Percentiles rank a stretch among this genome's conserved stretches.
These are phyloP conservation scores for Macropus fuliginosus DNA, from an alignment of 2,797 vertebrate species.

Conservation along the genomic window DNA sequence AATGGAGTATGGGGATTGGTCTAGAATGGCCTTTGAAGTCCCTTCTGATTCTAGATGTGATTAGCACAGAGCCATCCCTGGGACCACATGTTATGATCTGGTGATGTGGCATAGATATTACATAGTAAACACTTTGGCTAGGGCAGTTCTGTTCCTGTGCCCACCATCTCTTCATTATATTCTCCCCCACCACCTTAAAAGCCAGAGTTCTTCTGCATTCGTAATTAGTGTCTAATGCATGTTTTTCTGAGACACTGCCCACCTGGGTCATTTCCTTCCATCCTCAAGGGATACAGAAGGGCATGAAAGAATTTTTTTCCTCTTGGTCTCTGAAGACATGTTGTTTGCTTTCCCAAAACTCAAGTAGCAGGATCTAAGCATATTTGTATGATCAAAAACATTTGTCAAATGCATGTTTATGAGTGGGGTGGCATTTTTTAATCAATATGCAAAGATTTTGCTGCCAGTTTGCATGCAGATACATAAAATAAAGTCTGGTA, in stretches of 20 bases:
- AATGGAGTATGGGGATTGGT: background rate
- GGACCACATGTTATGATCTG: background rate
- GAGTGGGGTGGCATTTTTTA: background rate
- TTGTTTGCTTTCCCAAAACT: background rate
- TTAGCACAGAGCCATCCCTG: background rate
- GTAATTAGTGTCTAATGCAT: background rate
- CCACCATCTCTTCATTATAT: background rate
- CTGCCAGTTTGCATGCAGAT: background rate
- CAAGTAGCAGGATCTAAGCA: background rate
- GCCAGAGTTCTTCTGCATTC: background rate
- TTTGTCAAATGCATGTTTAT: background rate
- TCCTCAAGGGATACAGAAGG: background rate
- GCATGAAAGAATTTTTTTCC: constrained; percentile 15
- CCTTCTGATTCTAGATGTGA: background rate
- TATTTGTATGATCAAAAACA: background rate
- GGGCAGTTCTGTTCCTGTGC: background rate
- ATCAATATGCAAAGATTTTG: background rate
- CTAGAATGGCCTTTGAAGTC: background rate
- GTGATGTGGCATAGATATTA: background rate
- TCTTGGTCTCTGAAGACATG: background rate
- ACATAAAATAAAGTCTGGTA: background rate
- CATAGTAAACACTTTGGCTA: background rate
- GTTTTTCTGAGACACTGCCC: background rate
- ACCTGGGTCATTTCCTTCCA: background rate
- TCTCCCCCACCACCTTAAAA: background rate